Conservation (phyloP, 2,797 vertebrate species). For the Melanogrammus aeglefinus region DNA sequence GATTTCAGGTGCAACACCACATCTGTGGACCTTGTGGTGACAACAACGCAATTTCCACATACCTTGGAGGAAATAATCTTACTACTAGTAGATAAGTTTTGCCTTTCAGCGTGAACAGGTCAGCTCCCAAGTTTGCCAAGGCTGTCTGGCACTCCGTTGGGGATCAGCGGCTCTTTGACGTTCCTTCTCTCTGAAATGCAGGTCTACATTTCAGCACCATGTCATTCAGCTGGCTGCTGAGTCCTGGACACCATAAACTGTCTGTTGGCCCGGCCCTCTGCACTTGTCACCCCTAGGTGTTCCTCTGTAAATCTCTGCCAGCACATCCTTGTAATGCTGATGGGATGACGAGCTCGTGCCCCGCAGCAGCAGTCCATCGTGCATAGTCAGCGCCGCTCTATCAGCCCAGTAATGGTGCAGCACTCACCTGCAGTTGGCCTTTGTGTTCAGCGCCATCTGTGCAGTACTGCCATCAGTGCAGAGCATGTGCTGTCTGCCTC, state of each 20-base stretch:
- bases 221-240: not conserved
- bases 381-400: slow-evolving; percentile 6
- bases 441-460: not conserved
- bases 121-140: not conserved
- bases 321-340: not conserved
- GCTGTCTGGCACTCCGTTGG: not conserved
- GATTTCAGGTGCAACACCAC: not conserved
- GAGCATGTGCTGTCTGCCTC: not conserved
- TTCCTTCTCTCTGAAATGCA: not conserved
- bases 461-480: not conserved
- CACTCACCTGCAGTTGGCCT: not conserved
- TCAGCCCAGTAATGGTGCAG: slow-evolving; percentile 18
- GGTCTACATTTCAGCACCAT: not conserved
- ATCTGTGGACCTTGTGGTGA: not conserved
- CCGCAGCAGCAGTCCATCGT: not conserved
- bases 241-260: not conserved
- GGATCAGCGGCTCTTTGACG: not conserved
- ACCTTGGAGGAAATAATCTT: not conserved
- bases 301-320: not conserved
- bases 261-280: not conserved
- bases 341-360: not conserved
- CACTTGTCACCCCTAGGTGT: not conserved
- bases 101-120: not conserved
- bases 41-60: not conserved
- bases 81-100: not conserved